Evolutionary conservation across 2,888 invertebrate species (phyloP), one percentile per base, ranked within the genome.

Genomic region (Punctoribates punctum): DNA sequence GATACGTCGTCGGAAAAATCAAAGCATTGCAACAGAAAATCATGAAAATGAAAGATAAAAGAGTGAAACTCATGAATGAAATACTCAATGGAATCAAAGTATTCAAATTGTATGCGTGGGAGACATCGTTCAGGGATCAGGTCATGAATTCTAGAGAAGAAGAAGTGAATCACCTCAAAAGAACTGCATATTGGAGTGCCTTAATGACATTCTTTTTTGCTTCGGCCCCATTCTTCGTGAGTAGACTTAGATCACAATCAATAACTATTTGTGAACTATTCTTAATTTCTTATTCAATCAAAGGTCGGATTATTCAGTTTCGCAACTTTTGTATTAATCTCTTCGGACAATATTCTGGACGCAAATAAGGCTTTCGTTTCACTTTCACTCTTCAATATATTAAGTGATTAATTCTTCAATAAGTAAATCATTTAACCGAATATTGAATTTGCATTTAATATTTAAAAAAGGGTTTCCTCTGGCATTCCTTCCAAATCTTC

Each of bases 101-200:
- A 76, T 86, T 96, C 80, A 96, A 95, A 85, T 86, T 96, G 83
- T 95, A 95, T 83, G 95, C 94, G 0, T 95, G 96, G 96, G 96
- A 96, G 84, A 90, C 91, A 1, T 94, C 94, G 80, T 96, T 95
- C 83, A 91, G 93, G 83, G 88, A 90, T 74, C 93, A 94, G 86
- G 90, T 97, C 80, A 86, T 91, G 80, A 89, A 90, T 81, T 94
- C 96, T 80, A 88, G 97, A 82, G 88, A 89, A 80, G 91, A 92
- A 83, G 97, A 97, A 86, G 90, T 96, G 83, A 87, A 90, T 78
- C 91, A 95, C 20, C 87, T 97, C 78, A 93, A 91, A 83, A 89
- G 91, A 81, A 89, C 93, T 0, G 94, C 96, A 0, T 93, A 95
- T 84, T 87, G 94, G 74, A 92, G 92, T 84, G 92, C 93, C 20